Evolutionary conservation across 2,888 invertebrate species (phyloP).

Genomic region (Boloria euphrosyne): DNA sequence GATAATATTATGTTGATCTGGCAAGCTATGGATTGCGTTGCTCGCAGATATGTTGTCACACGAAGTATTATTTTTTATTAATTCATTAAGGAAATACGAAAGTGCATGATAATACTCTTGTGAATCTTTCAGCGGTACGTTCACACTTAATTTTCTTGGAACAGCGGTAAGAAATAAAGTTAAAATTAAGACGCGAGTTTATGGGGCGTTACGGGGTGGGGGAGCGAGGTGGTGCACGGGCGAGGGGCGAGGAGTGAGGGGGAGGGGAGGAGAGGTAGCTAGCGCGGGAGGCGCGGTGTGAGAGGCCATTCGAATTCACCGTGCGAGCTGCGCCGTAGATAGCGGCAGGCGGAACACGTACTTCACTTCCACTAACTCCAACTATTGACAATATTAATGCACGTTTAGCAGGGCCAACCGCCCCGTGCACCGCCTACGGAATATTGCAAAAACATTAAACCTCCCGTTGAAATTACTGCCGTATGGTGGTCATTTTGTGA

Average conservation of each 20-base stretch:
- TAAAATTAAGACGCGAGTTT: constrained; percentile 82
- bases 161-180: constrained; percentile 81
- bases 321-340: constrained; percentile 79
- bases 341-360: constrained; percentile 82
- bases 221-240: constrained; percentile 59
- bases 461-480: constrained; percentile 32
- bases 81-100: constrained; percentile 32
- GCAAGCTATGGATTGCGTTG: too few species aligned
- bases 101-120: constrained; percentile 55
- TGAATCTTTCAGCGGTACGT: constrained; percentile 72
- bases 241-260: constrained; percentile 16
- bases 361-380: constrained; percentile 82
- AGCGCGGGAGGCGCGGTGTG: constrained; percentile 55
- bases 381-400: constrained; percentile 83
- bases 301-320: constrained; percentile 79
- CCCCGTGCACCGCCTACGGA: constrained; percentile 67
- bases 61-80: constrained; percentile 9
- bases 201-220: constrained; percentile 79
- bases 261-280: constrained; percentile 39
- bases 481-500: constrained; percentile 22
- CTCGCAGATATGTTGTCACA: too few species aligned
- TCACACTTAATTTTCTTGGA: constrained; percentile 80
- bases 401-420: constrained; percentile 78
- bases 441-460: constrained; percentile 55
- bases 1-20: too few species aligned